Base-by-base conservation (phyloP, 2,888 invertebrate species). In the Syrphus vitripennis region DNA sequence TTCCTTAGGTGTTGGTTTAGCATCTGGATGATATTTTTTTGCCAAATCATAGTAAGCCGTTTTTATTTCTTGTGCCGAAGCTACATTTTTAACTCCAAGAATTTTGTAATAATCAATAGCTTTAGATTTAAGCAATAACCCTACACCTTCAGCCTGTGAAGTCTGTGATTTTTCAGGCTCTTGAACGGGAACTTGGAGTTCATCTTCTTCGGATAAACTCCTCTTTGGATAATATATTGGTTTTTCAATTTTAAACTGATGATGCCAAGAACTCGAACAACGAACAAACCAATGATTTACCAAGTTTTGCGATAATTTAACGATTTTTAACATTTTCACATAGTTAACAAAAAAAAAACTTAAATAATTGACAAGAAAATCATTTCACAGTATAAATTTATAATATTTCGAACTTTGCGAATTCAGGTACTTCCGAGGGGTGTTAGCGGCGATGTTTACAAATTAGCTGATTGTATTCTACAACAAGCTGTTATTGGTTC, bases 401-500 rank as follows among this genome's bases (percentile, higher is more conserved):
- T 40, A 21, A 10, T 67, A 3, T 21, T 5, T 0, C 3, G 26
- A 34, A 50, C 50, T 63, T 31, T 45, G 4, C 3, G 21, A 16
- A 89, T 89, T 7, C 88, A 95, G 94, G 94, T 96, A 88, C 92
- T 97, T 82, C 97, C 97, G 0, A 93, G 97, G 91, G 97, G 97
- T n/a, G 97, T 97, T 1, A 97, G 97, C 90, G 97, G 97, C n/a
- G 97, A 97, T 93, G 95, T 97, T n/a, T 97, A 97, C 91, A 97
- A 97, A 93, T 93, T 98, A 89, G 97, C 98, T 53, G 98, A 98
- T 91, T 97, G 98, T 90, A 96, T 99, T 88, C 94, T 98, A 24
- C 97, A 98, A 90, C 98, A 98, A 93, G 98, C 98, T 0, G 94
- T 98, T 89, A 97, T 98, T 45, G 98, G 98, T 31, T 97, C 97